These are phyloP conservation scores for Volucella inanis DNA, from an alignment of 2,888 invertebrate species.

Conservation along the genomic window DNA sequence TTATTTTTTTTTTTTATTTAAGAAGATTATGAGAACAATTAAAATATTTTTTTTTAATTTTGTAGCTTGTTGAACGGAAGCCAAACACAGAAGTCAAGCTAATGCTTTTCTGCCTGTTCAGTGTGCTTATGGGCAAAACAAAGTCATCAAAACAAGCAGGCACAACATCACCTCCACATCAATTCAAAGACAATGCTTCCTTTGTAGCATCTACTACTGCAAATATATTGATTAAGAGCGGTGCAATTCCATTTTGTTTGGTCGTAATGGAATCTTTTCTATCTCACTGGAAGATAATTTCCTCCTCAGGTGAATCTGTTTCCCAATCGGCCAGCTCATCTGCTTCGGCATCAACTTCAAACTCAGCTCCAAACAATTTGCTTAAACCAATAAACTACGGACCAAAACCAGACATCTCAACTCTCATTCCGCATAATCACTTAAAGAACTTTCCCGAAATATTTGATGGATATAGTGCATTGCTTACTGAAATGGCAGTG, in stretches of 20 bases:
- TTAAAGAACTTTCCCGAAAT: constrained; percentile 96
- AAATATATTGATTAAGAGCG: constrained; percentile 87
- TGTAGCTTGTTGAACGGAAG: constrained; percentile 84
- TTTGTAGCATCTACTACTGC: constrained; percentile 89
- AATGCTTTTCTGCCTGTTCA: constrained; percentile 93
- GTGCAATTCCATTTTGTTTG: constrained; percentile 89
- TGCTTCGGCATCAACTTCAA: constrained; percentile 41
- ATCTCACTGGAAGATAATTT: constrained; percentile 89
- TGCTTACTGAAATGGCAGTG: constrained; percentile 97
- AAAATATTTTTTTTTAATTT: constrained; percentile 13
- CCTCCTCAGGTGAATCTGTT: constrained; percentile 60
- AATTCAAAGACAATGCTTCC: constrained; percentile 84
- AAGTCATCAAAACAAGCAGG: constrained; percentile 82
- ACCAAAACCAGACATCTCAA: constrained; percentile 96
- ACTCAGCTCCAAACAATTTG: constrained; percentile 85
- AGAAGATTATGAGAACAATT: neutral
- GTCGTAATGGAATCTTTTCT: constrained; percentile 88
- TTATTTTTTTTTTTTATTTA: neutral
- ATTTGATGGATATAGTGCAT: constrained; percentile 95
- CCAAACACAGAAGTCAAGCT: constrained; percentile 93
- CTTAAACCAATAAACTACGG: constrained; percentile 92
- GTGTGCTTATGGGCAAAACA: constrained; percentile 84
- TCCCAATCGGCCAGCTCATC: constrained; percentile 13
- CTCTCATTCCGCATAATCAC: constrained; percentile 96
- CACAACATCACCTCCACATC: constrained; percentile 83